phyloP scores from a whole-genome alignment of 2,113 vertebrate species.

The Theristicus caerulescens region DNA sequence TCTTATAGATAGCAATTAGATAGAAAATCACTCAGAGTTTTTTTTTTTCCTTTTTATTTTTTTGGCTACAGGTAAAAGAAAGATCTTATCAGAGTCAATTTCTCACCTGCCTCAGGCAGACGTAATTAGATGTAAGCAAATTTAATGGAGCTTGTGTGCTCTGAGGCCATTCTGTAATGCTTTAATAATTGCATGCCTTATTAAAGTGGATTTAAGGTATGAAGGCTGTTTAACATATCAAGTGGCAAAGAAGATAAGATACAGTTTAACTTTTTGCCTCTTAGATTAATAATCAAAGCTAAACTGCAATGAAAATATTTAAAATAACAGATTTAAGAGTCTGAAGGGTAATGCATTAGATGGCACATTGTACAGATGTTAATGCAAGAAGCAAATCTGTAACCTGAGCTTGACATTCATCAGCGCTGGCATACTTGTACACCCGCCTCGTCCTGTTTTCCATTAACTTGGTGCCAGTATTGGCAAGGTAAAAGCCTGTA shows the following conservation, averaged over 20 bases:
- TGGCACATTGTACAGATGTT: conserved; percentile 8
- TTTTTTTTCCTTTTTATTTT: conserved; percentile 23
- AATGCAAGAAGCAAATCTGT: conserved; percentile 35
- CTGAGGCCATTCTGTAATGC: conserved; percentile 76
- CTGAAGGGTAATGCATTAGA: conserved; percentile 17
- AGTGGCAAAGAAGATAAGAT: conserved; percentile 75
- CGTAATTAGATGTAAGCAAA: conserved; percentile 89
- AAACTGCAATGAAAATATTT: conserved; percentile 60
- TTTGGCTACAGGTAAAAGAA: conserved; percentile 83
- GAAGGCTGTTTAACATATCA: conserved; percentile 80
- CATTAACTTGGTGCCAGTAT: conserved; percentile 15
- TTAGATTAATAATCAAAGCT: conserved; percentile 60
- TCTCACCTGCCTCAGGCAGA: conserved; percentile 86
- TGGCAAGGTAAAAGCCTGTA: conserved; percentile 39
- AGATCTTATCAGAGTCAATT: conserved; percentile 87
- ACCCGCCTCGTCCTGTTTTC: conserved; percentile 15
- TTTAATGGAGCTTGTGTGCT: conserved; percentile 82
- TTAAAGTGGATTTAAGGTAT: conserved; percentile 82
- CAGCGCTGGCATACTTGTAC: background rate
- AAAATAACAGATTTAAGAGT: conserved; percentile 64
- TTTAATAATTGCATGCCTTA: conserved; percentile 88
- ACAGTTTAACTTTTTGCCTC: conserved; percentile 57
- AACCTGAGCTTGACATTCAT: conserved; percentile 48
- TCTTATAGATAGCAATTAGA: conserved; percentile 85
- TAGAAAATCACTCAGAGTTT: conserved; percentile 64